Base-by-base conservation (phyloP, 2,113 vertebrate species). In the Grallaria varia region DNA sequence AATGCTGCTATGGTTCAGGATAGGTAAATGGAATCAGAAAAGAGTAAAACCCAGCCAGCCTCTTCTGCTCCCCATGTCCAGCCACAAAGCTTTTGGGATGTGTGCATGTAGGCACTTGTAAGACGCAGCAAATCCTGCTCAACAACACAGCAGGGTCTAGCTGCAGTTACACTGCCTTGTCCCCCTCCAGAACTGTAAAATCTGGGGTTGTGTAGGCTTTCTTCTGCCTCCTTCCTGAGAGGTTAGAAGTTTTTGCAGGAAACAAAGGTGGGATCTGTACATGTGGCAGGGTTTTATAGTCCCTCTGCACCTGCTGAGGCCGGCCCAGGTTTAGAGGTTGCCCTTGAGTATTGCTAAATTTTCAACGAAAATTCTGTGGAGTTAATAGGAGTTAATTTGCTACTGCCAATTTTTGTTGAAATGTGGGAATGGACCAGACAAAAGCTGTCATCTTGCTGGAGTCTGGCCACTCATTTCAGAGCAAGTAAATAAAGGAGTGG, bases 161-260 rank as follows among this genome's bases (percentile, higher is more conserved):
- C n/a, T 90, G 71, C 47, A 96, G 64, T 95, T 90, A 84, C 64
- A 81, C 52, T 13, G 53, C 10, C 15, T 50, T 60, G 20, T 16
- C 4, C 25, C 76, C 56, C 59, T 74, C 74, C 44, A 92, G 67
- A 92, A 75, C 44, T 82, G 55, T 95, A 95, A 92, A 97, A 91
- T 79, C 52, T 88, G 42, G 44, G 39, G 79, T 42, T 64, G n/a
- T 62, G 39, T 63, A 58, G 83, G 73, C 75, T 74, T 87, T 76
- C 39, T 88, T 87, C 58, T 78, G 39, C 76, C 84, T 89, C 23
- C 55, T 95, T 89, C 80, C 85, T 50, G 53, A 89, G 81, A 79
- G 37, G 39, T 27, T 14, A 3, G 52, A 37, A 59, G 42, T 14
- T 75, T 81, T 80, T 87, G 75, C 52, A 94, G 84, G 86, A 84